Conservation (phyloP, 1,140 invertebrate genomes). For the Acyrthosiphon pisum region DNA sequence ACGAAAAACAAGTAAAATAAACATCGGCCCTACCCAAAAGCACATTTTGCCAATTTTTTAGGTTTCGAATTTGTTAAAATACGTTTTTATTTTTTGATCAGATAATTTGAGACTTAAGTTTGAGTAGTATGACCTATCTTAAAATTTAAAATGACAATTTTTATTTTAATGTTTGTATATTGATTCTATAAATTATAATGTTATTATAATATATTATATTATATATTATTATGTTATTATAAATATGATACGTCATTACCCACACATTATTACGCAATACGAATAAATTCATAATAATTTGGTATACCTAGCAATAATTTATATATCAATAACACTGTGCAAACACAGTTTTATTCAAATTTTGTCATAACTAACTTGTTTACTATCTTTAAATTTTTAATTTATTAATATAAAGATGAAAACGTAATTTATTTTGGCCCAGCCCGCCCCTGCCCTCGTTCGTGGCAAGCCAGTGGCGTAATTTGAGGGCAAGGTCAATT, state of each 20-base stretch:
- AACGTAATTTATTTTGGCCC: not conserved
- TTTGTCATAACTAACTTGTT: too few relatives aligned
- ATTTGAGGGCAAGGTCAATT: not conserved
- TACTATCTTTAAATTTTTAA: not conserved
- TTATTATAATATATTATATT: too few relatives aligned
- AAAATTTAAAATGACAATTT: not conserved
- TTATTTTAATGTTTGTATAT: not conserved
- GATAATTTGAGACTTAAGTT: not conserved
- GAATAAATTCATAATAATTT: too few relatives aligned
- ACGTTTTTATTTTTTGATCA: not conserved
- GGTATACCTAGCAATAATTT: too few relatives aligned
- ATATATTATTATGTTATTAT: too few relatives aligned
- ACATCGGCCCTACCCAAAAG: not conserved
- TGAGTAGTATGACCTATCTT: not conserved
- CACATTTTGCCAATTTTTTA: not conserved
- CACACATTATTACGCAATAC: too few relatives aligned
- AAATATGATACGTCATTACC: too few relatives aligned
- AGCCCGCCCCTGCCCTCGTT: too few relatives aligned
- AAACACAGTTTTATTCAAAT: too few relatives aligned
- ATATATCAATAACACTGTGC: too few relatives aligned
- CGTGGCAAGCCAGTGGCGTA: too few relatives aligned
- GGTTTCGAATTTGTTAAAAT: not conserved
- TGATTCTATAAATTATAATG: too few relatives aligned
- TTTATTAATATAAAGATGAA: not conserved
- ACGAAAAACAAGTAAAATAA: not conserved